A percentile compares a stretch with the other conserved stretches of the same genome.
These are phyloP conservation scores for Druon quercuslanigerum DNA, from an alignment of 1,140 invertebrate genomes.

Conservation along the genomic window DNA sequence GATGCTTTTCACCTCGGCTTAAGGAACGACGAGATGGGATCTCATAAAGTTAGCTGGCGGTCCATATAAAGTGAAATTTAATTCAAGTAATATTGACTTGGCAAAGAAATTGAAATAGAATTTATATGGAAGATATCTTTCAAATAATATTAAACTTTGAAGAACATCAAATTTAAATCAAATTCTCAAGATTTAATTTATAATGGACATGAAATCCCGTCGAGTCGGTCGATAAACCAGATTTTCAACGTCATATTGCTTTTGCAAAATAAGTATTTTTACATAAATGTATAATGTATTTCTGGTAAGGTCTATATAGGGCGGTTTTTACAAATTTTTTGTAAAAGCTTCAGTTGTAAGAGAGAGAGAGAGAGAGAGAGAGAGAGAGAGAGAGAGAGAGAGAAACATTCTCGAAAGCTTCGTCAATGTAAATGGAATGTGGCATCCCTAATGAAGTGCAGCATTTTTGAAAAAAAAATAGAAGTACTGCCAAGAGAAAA, in stretches of 20 bases:
- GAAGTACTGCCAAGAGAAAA: conserved; percentile 56
- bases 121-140: background rate
- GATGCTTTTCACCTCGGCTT: conserved; percentile 12
- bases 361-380: conserved; percentile 58
- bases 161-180: background rate
- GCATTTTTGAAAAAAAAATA: conserved; percentile 69
- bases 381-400: conserved; percentile 62
- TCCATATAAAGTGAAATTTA: background rate
- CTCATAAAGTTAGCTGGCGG: background rate
- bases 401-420: conserved; percentile 70
- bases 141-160: background rate
- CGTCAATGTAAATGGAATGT: conserved; percentile 76
- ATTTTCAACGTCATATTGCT: conserved; percentile 63
- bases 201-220: conserved; percentile 31
- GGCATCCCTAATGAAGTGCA: conserved; percentile 74
- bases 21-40: conserved; percentile 1
- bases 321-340: conserved; percentile 62
- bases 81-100: background rate
- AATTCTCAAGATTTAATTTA: background rate
- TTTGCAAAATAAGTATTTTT: conserved; percentile 61
- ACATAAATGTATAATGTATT: conserved; percentile 53
- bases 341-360: conserved; percentile 65
- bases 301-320: conserved; percentile 46
- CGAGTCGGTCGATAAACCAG: conserved; percentile 41
- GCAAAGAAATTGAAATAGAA: background rate